Percentiles rank a stretch among this genome's conserved stretches.
phyloP scores from a whole-genome alignment of 2,797 vertebrate genomes.

The Myotis pilosus region DNA sequence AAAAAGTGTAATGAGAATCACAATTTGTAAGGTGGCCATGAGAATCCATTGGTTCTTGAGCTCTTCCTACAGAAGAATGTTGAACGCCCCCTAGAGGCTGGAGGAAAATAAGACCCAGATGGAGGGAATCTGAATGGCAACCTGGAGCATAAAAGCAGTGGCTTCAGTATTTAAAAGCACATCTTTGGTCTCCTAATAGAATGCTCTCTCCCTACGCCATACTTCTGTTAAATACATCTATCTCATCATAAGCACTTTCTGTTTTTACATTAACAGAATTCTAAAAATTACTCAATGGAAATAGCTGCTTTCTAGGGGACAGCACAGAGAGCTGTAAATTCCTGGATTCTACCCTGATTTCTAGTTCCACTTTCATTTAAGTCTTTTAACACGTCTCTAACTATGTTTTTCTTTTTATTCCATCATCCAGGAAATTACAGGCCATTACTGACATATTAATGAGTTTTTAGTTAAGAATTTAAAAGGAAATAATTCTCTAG shows the following conservation, averaged over 20 bases:
- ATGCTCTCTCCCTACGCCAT: background rate
- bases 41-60: background rate
- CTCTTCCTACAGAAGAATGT: background rate
- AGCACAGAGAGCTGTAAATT: background rate
- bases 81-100: background rate
- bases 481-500: background rate
- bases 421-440: conserved; percentile 5
- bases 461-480: conserved; percentile 13
- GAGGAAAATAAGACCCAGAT: background rate
- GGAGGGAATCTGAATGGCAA: background rate
- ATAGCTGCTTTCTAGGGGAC: background rate
- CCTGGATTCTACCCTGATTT: background rate
- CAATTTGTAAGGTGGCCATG: background rate
- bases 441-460: background rate
- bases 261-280: background rate
- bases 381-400: background rate
- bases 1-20: background rate
- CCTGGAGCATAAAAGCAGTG: background rate
- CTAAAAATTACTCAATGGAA: background rate
- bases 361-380: background rate
- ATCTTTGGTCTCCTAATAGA: background rate
- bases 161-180: background rate
- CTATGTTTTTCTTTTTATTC: conserved; percentile 14
- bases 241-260: background rate
- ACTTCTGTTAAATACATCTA: background rate